phyloP scores from a whole-genome alignment of 2,888 invertebrate genomes.

The Epinotia nisella region DNA sequence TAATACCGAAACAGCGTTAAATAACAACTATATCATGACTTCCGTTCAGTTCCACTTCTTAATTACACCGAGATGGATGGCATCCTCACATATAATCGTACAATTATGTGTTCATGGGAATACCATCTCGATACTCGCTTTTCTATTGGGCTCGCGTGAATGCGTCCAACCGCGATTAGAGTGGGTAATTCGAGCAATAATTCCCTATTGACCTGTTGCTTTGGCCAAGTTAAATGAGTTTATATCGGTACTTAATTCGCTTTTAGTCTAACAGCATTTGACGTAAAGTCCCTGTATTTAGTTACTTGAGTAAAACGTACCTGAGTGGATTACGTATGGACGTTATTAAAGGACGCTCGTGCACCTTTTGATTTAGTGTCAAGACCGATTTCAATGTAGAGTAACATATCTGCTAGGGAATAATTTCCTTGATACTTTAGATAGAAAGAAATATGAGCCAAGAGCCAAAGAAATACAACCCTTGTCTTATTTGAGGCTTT shows the following conservation, averaged over 20 bases:
- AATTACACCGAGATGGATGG: conserved; percentile 61
- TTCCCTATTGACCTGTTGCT: conserved; percentile 70
- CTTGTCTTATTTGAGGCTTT: neutral
- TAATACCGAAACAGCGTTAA: neutral
- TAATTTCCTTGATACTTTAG: neutral
- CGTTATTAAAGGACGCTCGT: conserved; percentile 23
- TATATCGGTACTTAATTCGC: conserved; percentile 58
- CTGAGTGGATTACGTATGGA: conserved; percentile 30
- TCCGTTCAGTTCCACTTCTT: conserved; percentile 37
- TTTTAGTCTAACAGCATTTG: conserved; percentile 54
- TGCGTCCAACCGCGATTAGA: conserved; percentile 70
- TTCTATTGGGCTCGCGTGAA: conserved; percentile 62
- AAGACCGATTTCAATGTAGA: conserved; percentile 12
- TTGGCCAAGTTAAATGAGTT: conserved; percentile 63
- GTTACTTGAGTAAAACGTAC: conserved; percentile 31
- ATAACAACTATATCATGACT: conserved; percentile 10
- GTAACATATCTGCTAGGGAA: conserved; percentile 1
- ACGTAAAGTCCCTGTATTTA: conserved; percentile 45
- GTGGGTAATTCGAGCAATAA: conserved; percentile 69
- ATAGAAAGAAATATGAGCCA: neutral
- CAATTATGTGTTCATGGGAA: conserved; percentile 60
- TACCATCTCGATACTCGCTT: conserved; percentile 57
- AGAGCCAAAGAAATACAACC: neutral
- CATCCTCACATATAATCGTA: conserved; percentile 57
- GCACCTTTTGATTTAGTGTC: conserved; percentile 24